These are phyloP conservation scores for Myoxocephalus aenaeus DNA, from an alignment of 2,797 vertebrate genomes.

Conservation along the genomic window DNA sequence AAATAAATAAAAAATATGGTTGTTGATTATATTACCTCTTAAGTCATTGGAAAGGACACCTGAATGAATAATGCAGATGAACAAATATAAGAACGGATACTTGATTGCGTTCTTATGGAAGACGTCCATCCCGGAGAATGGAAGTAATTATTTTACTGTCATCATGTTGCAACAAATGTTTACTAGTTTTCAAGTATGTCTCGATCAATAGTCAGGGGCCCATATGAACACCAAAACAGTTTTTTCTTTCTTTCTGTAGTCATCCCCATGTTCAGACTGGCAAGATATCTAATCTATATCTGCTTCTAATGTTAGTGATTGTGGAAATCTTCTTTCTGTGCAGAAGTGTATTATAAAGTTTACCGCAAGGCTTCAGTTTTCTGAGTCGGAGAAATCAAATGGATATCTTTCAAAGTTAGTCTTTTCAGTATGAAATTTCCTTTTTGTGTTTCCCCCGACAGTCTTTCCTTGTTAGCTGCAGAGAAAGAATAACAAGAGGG, in stretches of 20 bases:
- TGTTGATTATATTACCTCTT: neutral
- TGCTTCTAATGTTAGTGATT: neutral
- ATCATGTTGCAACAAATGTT: neutral
- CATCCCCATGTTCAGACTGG: too few relatives aligned
- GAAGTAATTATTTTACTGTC: too few relatives aligned
- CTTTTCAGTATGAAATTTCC: neutral
- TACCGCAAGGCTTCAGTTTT: neutral
- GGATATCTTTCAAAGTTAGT: neutral
- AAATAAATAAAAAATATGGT: neutral
- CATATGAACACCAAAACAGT: neutral
- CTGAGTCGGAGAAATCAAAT: neutral
- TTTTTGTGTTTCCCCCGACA: neutral
- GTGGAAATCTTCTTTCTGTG: neutral
- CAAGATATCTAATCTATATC: neutral
- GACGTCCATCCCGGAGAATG: neutral
- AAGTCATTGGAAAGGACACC: neutral
- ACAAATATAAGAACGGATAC: neutral
- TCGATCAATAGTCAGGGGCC: neutral
- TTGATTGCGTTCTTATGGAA: neutral
- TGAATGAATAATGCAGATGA: neutral
- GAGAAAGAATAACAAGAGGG: neutral
- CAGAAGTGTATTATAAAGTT: neutral
- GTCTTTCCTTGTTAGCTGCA: neutral
- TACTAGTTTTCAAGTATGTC: neutral
- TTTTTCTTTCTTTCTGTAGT: neutral